phyloP scores from a whole-genome alignment of 2,888 invertebrate species.

The Nebria salina region DNA sequence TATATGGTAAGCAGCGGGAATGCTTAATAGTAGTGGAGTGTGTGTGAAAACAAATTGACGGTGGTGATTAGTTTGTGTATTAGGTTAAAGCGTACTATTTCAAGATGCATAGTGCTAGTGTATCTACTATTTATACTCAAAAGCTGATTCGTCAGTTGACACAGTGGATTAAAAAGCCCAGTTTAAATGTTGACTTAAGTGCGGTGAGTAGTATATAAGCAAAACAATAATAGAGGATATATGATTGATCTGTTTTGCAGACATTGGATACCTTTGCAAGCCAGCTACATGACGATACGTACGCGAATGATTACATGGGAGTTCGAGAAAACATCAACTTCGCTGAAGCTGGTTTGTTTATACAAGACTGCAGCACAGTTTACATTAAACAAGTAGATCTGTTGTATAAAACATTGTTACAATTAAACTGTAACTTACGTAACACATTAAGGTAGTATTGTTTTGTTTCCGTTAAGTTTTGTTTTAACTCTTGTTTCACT shows the following conservation, averaged over 20 bases:
- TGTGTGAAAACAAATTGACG: neutral
- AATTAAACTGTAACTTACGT: neutral
- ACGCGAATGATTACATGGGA: slow-evolving; percentile 56
- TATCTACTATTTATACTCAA: neutral
- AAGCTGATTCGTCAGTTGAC: slow-evolving; percentile 52
- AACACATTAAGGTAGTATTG: neutral
- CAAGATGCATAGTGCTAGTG: slow-evolving; percentile 6
- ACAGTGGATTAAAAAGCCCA: slow-evolving; percentile 56
- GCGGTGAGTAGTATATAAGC: slow-evolving; percentile 51
- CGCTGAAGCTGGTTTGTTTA: slow-evolving; percentile 78
- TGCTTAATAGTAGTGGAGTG: neutral
- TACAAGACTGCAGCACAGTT: slow-evolving; percentile 77
- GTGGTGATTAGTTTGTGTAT: slow-evolving; percentile 15
- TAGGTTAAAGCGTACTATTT: slow-evolving; percentile 19
- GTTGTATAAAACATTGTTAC: slow-evolving; percentile 52
- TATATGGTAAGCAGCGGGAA: neutral
- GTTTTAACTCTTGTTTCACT: neutral
- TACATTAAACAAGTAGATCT: slow-evolving; percentile 79
- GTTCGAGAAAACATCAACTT: slow-evolving; percentile 71
- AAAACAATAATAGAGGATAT: neutral
- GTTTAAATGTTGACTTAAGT: slow-evolving; percentile 55
- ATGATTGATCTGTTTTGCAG: slow-evolving; percentile 22
- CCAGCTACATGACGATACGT: slow-evolving; percentile 67
- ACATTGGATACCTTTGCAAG: slow-evolving; percentile 18
- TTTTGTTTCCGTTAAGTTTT: neutral